phyloP scores from a whole-genome alignment of 2,797 vertebrate species.

The Xenentodon cancila region DNA sequence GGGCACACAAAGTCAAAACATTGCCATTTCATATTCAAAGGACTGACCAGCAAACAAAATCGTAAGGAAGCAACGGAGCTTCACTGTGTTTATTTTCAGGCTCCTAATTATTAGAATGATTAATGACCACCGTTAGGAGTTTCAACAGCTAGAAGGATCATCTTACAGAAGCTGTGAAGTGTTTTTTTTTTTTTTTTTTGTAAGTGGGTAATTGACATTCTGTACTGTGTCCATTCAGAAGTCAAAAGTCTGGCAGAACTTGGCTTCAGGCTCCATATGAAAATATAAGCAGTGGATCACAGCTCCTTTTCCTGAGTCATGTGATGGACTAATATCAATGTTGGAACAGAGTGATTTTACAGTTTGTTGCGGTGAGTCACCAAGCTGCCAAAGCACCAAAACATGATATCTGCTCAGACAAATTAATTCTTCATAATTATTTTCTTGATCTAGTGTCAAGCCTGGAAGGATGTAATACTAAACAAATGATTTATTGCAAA shows the following conservation, averaged over 20 bases:
- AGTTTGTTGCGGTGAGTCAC: conserved; percentile 24
- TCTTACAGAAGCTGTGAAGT: conserved; percentile 33
- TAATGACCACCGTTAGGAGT: conserved; percentile 49
- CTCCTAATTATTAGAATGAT: conserved; percentile 61
- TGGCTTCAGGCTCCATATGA: background rate
- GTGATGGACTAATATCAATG: conserved; percentile 28
- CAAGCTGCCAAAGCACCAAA: background rate
- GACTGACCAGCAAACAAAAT: conserved; percentile 29
- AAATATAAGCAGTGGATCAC: conserved; percentile 18
- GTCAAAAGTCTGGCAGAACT: conserved; percentile 25
- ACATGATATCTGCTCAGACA: too few species aligned
- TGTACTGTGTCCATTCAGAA: conserved; percentile 14
- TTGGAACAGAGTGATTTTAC: conserved; percentile 8
- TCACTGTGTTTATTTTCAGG: conserved; percentile 50
- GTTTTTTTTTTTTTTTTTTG: too few species aligned
- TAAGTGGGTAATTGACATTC: conserved; percentile 43
- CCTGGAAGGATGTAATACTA: too few species aligned
- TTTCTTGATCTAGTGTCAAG: too few species aligned
- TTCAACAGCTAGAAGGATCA: conserved; percentile 41
- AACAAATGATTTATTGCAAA: too few species aligned
- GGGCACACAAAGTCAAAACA: conserved; percentile 21
- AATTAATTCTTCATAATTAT: too few species aligned
- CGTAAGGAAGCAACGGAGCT: conserved; percentile 28
- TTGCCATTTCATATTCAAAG: conserved; percentile 16
- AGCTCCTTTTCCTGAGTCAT: conserved; percentile 13